A percentile compares a stretch with the other conserved stretches of the same genome.
Evolutionary conservation across 2,113 vertebrate species (phyloP).

Genomic region (Hyaena hyaena): DNA sequence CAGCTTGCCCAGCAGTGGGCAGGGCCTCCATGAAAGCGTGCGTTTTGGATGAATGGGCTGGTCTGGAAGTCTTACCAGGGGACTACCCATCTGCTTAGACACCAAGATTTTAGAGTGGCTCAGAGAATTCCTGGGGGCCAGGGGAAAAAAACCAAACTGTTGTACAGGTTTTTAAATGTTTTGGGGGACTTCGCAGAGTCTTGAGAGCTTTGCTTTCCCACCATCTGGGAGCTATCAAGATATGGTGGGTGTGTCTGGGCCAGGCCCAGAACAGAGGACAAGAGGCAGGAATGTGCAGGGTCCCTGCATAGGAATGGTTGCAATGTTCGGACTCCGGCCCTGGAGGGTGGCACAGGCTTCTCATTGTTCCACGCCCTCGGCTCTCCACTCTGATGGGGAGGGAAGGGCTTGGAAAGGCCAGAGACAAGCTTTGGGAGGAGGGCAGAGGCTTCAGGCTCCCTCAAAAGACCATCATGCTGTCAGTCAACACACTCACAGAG

Average conservation of each 20-base stretch:
- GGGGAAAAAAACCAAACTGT: background rate
- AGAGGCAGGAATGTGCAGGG: slow-evolving; percentile 21
- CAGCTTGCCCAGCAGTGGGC: background rate
- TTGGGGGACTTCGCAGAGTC: background rate
- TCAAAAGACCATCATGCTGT: background rate
- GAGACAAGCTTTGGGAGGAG: background rate
- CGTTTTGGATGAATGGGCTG: background rate
- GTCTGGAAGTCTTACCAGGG: background rate
- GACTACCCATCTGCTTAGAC: background rate
- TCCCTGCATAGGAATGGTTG: slow-evolving; percentile 20
- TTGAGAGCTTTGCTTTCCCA: background rate
- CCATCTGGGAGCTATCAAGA: background rate
- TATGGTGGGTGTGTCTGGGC: background rate
- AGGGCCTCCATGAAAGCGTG: background rate
- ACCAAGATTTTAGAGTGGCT: background rate
- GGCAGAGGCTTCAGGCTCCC: background rate
- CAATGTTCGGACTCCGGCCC: slow-evolving; percentile 55
- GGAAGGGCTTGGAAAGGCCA: background rate
- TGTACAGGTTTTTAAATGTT: background rate
- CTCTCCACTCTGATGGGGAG: background rate
- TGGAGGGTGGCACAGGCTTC: slow-evolving; percentile 32
- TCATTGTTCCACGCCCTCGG: slow-evolving; percentile 61
- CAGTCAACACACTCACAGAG: background rate
- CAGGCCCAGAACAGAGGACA: background rate
- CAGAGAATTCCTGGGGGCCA: background rate